Evolutionary conservation across 2,888 invertebrate genomes (phyloP), one percentile per base, ranked within the genome.

Genomic region (Machimus rusticus): DNA sequence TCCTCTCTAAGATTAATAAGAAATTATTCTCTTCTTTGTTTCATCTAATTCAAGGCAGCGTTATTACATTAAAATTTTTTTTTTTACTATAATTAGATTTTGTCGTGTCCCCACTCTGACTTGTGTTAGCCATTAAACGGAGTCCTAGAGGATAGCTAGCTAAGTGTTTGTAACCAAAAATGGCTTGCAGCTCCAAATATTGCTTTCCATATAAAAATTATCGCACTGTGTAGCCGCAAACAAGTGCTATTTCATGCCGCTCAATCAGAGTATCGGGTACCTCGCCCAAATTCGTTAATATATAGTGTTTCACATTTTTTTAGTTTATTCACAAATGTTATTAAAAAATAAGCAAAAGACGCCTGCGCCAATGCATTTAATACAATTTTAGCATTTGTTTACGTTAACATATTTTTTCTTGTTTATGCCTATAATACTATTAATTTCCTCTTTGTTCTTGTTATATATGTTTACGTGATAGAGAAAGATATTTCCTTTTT

Each of bases 41-140:
- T 87, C 82, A 86, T 88, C 88, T 88, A 88, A 76, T 88, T 87
- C 87, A 88, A 88, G 88, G 88, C 88, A 88, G 88, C 88, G 85
- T 86, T 87, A 88, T 87, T 87, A 86, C 85, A 74, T 88, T 87
- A 84, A 86, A 82, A 82, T 81, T 16, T 84, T 82, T 85, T 19
- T 86, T 82, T 79, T 57, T 79, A 57, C 43, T 87, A 51, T 37
- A 84, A 84, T 28, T 66, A 79, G 43, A 77, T 79, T 79, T 57
- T 79, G 51, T 57, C 51, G 23, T 78, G 12, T 43, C 37, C 51
- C 46, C 57, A 66, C 55, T 74, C 46, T 87, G 66, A 31, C 55
- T 55, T 23, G 34, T 74, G 57, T 84, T 23, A 39, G 19, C 37
- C 14, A 39, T 34, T 37, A 37, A 28, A 66, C 66, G 19, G 66